A percentile compares a stretch with the other conserved stretches of the same genome.
phyloP scores from a whole-genome alignment of 2,888 invertebrate species.

The Lobophora halterata region DNA sequence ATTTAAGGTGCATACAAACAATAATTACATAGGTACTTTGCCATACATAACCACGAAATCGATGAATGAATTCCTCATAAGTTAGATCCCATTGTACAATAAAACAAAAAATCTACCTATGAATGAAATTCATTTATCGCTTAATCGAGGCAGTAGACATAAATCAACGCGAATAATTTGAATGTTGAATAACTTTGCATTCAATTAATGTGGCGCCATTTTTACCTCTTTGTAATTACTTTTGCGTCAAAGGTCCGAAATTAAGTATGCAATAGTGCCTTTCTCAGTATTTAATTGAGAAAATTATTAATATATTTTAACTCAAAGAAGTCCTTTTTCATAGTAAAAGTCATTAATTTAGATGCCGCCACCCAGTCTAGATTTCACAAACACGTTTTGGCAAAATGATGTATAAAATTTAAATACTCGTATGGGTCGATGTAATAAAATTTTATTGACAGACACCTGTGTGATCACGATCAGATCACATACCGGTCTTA shows the following conservation, averaged over 20 bases:
- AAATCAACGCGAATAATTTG: slow-evolving; percentile 30
- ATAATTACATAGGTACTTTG: too few relatives aligned
- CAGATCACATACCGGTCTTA: slow-evolving; percentile 56
- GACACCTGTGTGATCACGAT: slow-evolving; percentile 68
- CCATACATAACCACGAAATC: too few relatives aligned
- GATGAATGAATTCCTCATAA: slow-evolving; percentile 4
- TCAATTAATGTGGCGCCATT: slow-evolving; percentile 14
- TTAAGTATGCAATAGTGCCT: too few relatives aligned
- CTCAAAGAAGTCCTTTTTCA: slow-evolving; percentile 21
- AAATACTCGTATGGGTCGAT: slow-evolving; percentile 65
- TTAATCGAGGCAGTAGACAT: slow-evolving; percentile 8
- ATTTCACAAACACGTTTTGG: slow-evolving; percentile 55
- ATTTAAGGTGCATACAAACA: too few relatives aligned
- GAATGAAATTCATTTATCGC: slow-evolving; percentile 23
- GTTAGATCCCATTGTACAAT: background rate
- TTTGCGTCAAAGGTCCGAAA: slow-evolving; percentile 1
- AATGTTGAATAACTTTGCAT: slow-evolving; percentile 21
- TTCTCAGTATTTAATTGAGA: slow-evolving; percentile 1
- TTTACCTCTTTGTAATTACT: slow-evolving; percentile 4
- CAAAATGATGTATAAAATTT: slow-evolving; percentile 53
- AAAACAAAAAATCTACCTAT: slow-evolving; percentile 18
- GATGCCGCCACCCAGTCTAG: slow-evolving; percentile 73
- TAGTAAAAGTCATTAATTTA: slow-evolving; percentile 45
- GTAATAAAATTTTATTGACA: slow-evolving; percentile 74
- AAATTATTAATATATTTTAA: slow-evolving; percentile 8